Conservation (phyloP, 92 coral and sea anemone genomes). For the Phenganax stokvisi region DNA sequence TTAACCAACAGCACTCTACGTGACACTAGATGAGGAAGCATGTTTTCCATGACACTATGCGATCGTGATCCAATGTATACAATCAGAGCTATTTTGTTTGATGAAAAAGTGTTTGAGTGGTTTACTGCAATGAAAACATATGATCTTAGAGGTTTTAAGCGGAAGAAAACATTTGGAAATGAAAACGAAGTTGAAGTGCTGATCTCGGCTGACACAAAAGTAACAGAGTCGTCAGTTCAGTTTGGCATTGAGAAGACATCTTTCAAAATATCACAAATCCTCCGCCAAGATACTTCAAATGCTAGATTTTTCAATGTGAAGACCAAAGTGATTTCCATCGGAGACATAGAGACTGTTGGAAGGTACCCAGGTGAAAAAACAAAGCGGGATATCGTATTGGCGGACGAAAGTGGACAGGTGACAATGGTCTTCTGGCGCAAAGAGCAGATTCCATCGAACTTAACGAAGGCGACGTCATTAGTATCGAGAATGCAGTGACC, state of each 20-base stretch:
- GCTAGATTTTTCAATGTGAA: conserved; percentile 33
- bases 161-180: not conserved
- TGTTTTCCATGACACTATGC: not conserved
- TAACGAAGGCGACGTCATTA: conserved; percentile 28
- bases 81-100: not conserved
- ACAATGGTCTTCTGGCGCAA: conserved; percentile 36
- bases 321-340: conserved; percentile 30
- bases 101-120: not conserved
- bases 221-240: not conserved
- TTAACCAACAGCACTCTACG: not conserved
- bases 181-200: not conserved
- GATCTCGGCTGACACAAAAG: not conserved
- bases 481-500: conserved; percentile 39
- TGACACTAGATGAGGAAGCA: not conserved
- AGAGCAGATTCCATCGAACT: conserved; percentile 13
- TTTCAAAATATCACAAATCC: conserved; percentile 22
- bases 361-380: conserved; percentile 35
- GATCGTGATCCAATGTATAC: not conserved
- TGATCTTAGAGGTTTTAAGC: not conserved
- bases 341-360: conserved; percentile 34
- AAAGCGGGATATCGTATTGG: conserved; percentile 31
- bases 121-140: not conserved
- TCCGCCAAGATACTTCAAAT: conserved; percentile 25
- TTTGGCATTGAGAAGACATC: not conserved
- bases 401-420: conserved; percentile 36